Evolutionary conservation across 2,113 vertebrate genomes (phyloP), one percentile per base, ranked within the genome.

Genomic region (Mandrillus leucophaeus): DNA sequence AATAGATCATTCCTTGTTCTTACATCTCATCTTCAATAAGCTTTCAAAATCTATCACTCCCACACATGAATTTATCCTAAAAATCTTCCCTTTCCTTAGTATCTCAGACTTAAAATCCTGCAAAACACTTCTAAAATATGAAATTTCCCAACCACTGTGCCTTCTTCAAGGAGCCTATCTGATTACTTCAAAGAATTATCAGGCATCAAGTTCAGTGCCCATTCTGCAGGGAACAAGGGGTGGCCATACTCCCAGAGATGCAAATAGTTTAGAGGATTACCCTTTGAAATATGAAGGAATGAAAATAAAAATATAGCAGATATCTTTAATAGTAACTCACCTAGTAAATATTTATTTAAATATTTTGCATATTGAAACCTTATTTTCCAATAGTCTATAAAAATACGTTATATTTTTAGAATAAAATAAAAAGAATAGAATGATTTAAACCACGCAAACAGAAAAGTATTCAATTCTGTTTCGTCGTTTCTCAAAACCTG

Each of bases 361-460:
- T 81, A 45, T 57, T 92, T 90, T 93, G 38, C 5, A 80, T 23
- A 87, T 52, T 52, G 23, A n/a, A 52, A 18, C 32, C 86, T 84
- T 78, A 8, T 61, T 75, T 95, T 50, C 38, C 32, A 90, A 86
- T 40, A 84, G 16, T 83, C 27, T 13, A 52, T 38, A 55, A 90
- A 90, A 95, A 95, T 25, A 76, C 55, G 30, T 11, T 66, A 48
- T 35, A 68, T 25, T 86, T 85, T 82, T 59, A 95, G 68, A 96
- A 85, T 73, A 12, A 81, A 88, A 61, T n/a, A 57, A 84, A 1
- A 66, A 25, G 35, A 90, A 75, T 6, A 83, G 35, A 80, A 12
- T 81, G 12, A 70, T 64, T 80, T 85, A 59, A 95, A 89, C 38
- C 12, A 78, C 87, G 35, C 10, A 66, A 87, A 95, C 9, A 61